Conservation (phyloP, 2,797 vertebrate species). For the Champsocephalus gunnari region DNA sequence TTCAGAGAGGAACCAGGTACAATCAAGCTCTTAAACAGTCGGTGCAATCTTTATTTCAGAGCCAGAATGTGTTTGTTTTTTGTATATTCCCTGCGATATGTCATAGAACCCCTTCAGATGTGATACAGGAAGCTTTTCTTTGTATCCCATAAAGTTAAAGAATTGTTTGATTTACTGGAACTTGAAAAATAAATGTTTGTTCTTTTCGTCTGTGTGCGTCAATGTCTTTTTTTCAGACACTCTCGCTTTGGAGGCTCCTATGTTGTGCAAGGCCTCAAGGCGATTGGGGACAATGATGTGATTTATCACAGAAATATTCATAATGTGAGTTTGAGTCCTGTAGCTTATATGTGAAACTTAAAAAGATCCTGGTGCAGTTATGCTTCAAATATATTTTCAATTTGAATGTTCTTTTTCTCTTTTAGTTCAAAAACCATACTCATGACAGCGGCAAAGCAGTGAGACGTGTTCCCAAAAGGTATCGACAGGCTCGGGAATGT, state of each 20-base stretch:
- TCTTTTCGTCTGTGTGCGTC: background rate
- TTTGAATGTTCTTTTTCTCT: background rate
- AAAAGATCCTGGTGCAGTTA: rapidly evolving
- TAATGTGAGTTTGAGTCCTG: constrained; percentile 84
- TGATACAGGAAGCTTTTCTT: background rate
- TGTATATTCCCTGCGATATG: background rate
- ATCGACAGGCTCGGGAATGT: constrained; percentile 81
- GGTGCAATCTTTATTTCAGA: background rate
- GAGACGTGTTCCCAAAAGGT: constrained; percentile 87
- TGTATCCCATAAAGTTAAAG: background rate
- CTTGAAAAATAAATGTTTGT: background rate
- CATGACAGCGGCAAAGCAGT: constrained; percentile 91
- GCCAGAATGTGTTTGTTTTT: background rate
- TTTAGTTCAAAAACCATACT: constrained; percentile 91
- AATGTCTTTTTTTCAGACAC: constrained; percentile 83
- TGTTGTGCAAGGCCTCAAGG: constrained; percentile 92
- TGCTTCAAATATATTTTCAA: background rate
- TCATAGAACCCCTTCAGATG: background rate
- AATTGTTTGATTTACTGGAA: background rate
- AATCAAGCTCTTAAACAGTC: background rate
- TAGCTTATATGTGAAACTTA: background rate
- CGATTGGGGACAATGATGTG: constrained; percentile 92
- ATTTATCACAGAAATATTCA: constrained; percentile 94
- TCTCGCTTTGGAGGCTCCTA: constrained; percentile 95
- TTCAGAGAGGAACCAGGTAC: constrained; percentile 91